phyloP scores from a whole-genome alignment of 2,797 vertebrate species.

The Chromobotia macracanthus region DNA sequence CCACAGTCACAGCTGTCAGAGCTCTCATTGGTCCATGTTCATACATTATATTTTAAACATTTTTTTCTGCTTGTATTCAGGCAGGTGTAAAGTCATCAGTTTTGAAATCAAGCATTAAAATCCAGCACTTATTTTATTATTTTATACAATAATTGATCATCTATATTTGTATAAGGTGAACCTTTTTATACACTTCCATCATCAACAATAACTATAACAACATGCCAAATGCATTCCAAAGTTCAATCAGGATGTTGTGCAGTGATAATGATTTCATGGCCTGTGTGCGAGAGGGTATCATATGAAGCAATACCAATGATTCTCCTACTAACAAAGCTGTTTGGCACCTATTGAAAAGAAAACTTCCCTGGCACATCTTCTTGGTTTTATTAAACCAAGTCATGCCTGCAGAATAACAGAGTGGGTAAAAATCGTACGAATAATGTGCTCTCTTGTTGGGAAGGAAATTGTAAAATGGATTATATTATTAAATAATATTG shows the following conservation, averaged over 20 bases:
- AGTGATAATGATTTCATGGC: conserved; percentile 40
- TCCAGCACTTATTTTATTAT: too few relatives aligned
- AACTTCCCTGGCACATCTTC: conserved; percentile 24
- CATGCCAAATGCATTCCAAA: conserved; percentile 8
- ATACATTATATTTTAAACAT: too few relatives aligned
- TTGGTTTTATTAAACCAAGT: conserved; percentile 39
- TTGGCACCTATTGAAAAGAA: conserved; percentile 29
- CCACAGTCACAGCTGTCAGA: background rate
- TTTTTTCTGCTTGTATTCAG: too few relatives aligned
- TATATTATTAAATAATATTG: conserved; percentile 63
- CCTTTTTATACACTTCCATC: conserved; percentile 42
- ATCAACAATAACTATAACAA: conserved; percentile 16
- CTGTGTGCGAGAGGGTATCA: conserved; percentile 44
- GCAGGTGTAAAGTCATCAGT: too few relatives aligned
- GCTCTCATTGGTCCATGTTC: background rate
- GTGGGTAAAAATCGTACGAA: conserved; percentile 39
- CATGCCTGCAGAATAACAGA: conserved; percentile 32
- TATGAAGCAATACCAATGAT: conserved; percentile 55
- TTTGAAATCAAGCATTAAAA: too few relatives aligned
- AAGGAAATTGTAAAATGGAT: conserved; percentile 68
- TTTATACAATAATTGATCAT: background rate
- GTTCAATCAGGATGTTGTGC: background rate
- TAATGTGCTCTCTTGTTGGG: conserved; percentile 57
- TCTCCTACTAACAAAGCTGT: conserved; percentile 45
- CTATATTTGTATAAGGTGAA: conserved; percentile 33